Percentiles rank a stretch among this genome's conserved stretches.
Evolutionary conservation across 1,140 invertebrate genomes (phyloP).

Genomic region (Laupala kohalensis): DNA sequence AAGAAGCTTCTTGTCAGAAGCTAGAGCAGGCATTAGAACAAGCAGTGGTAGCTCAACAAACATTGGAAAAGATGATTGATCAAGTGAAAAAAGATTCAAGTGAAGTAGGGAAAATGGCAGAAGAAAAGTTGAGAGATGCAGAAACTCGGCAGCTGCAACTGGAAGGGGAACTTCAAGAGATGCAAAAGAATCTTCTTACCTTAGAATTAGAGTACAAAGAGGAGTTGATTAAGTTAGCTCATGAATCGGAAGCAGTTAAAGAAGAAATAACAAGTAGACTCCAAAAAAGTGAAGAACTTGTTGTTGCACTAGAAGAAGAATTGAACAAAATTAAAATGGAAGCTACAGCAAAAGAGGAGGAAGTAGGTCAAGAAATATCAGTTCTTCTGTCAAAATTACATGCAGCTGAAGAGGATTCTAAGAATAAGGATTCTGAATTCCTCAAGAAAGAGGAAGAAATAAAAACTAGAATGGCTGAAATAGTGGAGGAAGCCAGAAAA

Average conservation of each 20-base stretch:
- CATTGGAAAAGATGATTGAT: slow-evolving; percentile 21
- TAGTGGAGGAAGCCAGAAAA: neutral
- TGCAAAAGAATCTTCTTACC: neutral
- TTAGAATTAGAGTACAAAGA: neutral
- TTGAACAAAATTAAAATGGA: slow-evolving; percentile 18
- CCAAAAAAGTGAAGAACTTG: slow-evolving; percentile 14
- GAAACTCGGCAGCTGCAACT: neutral
- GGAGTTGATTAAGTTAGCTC: neutral
- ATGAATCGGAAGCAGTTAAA: slow-evolving; percentile 13
- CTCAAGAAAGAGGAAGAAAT: slow-evolving; percentile 24
- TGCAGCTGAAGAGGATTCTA: slow-evolving; percentile 9
- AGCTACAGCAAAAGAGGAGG: slow-evolving; percentile 25
- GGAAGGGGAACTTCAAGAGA: neutral
- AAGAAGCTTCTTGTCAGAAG: slow-evolving; percentile 29
- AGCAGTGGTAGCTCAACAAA: slow-evolving; percentile 19
- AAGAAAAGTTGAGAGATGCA: slow-evolving; percentile 1
- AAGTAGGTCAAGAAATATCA: slow-evolving; percentile 2
- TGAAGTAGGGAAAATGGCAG: neutral
- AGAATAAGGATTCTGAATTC: slow-evolving; percentile 31
- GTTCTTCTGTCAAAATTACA: neutral
- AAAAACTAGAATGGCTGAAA: neutral
- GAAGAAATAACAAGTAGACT: slow-evolving; percentile 9
- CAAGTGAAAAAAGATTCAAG: neutral
- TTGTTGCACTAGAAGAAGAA: slow-evolving; percentile 19
- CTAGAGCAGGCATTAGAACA: slow-evolving; percentile 8